A percentile compares a stretch with the other conserved stretches of the same genome.
Evolutionary conservation across 2,888 invertebrate genomes (phyloP).

Genomic region (Allygus modestus): DNA sequence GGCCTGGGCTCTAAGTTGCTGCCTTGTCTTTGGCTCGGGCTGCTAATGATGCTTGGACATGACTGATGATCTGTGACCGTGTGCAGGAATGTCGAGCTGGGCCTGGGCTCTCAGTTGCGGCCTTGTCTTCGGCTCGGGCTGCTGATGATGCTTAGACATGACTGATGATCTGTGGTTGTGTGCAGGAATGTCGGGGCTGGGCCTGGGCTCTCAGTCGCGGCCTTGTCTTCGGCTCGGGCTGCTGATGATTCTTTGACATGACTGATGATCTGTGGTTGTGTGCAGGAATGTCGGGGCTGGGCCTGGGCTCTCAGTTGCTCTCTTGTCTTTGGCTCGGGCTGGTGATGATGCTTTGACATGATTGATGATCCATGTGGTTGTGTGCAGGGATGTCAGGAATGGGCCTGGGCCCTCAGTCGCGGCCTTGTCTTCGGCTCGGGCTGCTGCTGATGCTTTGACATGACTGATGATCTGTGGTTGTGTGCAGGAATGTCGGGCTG

Average conservation of each 20-base stretch:
- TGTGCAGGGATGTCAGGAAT: conserved; percentile 10
- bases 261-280: too few species aligned
- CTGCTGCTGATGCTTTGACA: not conserved
- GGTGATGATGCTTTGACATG: too few species aligned
- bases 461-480: conserved; percentile 54
- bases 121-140: conserved; percentile 62
- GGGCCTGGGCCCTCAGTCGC: conserved; percentile 61
- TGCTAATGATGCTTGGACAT: too few species aligned
- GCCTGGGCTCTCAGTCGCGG: conserved; percentile 61
- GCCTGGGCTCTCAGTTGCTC: too few species aligned
- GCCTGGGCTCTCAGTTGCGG: conserved; percentile 61
- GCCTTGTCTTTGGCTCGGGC: conserved; percentile 61
- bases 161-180: conserved; percentile 55
- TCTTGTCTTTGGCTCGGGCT: too few species aligned
- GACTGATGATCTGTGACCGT: too few species aligned
- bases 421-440: conserved; percentile 62
- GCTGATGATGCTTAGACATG: not conserved
- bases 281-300: too few species aligned
- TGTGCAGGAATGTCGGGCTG: conserved; percentile 24
- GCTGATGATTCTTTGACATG: not conserved
- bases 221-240: conserved; percentile 61
- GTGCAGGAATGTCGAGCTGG: conserved; percentile 26
- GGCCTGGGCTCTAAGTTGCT: conserved; percentile 60
- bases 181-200: conserved; percentile 42
- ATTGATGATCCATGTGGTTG: too few species aligned